A percentile compares a stretch with the other conserved stretches of the same genome.
Evolutionary conservation across 2,888 invertebrate species (phyloP).

Genomic region (Acleris literana): DNA sequence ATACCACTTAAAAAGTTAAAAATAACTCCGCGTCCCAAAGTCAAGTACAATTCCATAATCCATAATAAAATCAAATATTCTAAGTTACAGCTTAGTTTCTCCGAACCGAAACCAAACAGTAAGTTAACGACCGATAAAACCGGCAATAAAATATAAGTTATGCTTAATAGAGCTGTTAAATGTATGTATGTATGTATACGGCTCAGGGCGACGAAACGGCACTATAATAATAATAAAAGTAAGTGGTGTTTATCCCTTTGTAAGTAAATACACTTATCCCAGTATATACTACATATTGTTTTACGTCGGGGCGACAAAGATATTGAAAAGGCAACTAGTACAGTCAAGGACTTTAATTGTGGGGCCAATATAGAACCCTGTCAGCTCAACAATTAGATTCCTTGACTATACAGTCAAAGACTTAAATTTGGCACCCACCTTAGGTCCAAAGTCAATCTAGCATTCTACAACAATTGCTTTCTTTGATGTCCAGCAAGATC

Average conservation of each 20-base stretch:
- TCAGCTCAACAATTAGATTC: no score
- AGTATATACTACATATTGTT: no score
- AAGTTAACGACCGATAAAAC: slow-evolving; percentile 56
- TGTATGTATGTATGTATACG: slow-evolving; percentile 29
- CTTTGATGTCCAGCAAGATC: no score
- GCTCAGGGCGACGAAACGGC: slow-evolving; percentile 40
- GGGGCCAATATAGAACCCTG: no score
- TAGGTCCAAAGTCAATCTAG: no score
- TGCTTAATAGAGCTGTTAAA: slow-evolving; percentile 52
- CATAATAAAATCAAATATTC: slow-evolving; percentile 27
- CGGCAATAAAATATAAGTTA: slow-evolving; percentile 55
- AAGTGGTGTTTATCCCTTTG: slow-evolving; percentile 2
- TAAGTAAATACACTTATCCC: background rate
- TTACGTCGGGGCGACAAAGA: no score
- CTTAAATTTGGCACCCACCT: no score
- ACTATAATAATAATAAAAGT: slow-evolving; percentile 43
- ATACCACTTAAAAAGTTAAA: background rate
- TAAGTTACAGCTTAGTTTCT: slow-evolving; percentile 39
- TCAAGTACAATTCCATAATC: slow-evolving; percentile 20
- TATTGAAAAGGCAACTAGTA: no score
- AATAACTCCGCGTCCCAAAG: background rate
- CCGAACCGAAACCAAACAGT: slow-evolving; percentile 39
- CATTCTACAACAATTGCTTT: no score
- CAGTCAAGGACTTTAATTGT: no score
- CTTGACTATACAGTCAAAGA: no score